Evolutionary conservation across 2,888 invertebrate species (phyloP).

Genomic region (Andrena chrysosceles): DNA sequence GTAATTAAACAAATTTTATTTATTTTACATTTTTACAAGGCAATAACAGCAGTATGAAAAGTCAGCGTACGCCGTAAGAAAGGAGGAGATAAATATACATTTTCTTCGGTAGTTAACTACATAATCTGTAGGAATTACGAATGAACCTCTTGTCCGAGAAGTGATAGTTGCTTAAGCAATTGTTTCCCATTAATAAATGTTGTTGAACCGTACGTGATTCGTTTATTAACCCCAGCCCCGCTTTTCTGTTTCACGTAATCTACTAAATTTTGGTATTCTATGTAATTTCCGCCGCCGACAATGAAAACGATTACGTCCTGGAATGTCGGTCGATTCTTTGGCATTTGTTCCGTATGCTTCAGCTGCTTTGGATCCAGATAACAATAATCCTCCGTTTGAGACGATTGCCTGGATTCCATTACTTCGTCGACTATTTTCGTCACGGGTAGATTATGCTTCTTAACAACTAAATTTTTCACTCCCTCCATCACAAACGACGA

Average conservation of each 20-base stretch:
- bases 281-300: conserved; percentile 98
- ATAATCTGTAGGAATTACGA: conserved; percentile 50
- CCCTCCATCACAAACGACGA: conserved; percentile 99
- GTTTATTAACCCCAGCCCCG: conserved; percentile 89
- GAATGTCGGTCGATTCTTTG: conserved; percentile 89
- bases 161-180: conserved; percentile 96
- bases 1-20: conserved; percentile 65
- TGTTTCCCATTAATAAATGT: conserved; percentile 97
- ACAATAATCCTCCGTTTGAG: conserved; percentile 94
- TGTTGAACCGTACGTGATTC: conserved; percentile 97
- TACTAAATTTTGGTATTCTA: conserved; percentile 99
- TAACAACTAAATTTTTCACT: conserved; percentile 99
- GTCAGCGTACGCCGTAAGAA: conserved; percentile 38
- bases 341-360: conserved; percentile 89
- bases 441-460: conserved; percentile 98
- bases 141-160: conserved; percentile 91
- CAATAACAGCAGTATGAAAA: conserved; percentile 47
- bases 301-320: conserved; percentile 96
- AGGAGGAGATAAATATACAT: conserved; percentile 47
- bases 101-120: conserved; percentile 3
- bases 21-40: conserved; percentile 70
- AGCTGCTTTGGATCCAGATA: conserved; percentile 98
- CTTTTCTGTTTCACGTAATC: conserved; percentile 97
- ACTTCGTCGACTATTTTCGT: conserved; percentile 96
- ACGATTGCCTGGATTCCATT: conserved; percentile 92